Percentiles rank a stretch among this genome's conserved stretches.
These are phyloP conservation scores for Ophion slaviceki DNA, from an alignment of 2,888 invertebrate genomes.

Conservation along the genomic window DNA sequence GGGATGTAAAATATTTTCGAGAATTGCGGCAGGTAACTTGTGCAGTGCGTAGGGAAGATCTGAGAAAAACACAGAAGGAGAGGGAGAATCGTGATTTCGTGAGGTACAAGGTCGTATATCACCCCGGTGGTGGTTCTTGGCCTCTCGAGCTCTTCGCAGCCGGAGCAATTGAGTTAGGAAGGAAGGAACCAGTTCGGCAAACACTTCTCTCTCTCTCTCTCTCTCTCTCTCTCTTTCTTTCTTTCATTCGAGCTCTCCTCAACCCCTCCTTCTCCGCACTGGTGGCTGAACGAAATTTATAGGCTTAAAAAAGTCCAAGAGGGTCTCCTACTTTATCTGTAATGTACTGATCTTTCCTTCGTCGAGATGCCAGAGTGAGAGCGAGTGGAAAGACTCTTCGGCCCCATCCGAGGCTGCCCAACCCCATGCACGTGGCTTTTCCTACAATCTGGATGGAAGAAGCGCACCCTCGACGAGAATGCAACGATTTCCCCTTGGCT, in stretches of 20 bases:
- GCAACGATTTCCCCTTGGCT: slow-evolving; percentile 72
- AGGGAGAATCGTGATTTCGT: slow-evolving; percentile 66
- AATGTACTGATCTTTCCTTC: slow-evolving; percentile 83
- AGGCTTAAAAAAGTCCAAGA: slow-evolving; percentile 82
- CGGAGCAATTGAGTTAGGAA: slow-evolving; percentile 83
- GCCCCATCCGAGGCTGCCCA: slow-evolving; percentile 46
- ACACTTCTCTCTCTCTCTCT: slow-evolving; percentile 77
- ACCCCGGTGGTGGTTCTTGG: slow-evolving; percentile 70
- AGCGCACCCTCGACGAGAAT: slow-evolving; percentile 59
- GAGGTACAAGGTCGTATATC: slow-evolving; percentile 80
- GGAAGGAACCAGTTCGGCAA: slow-evolving; percentile 84
- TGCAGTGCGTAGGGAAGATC: slow-evolving; percentile 39
- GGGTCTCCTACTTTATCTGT: slow-evolving; percentile 82
- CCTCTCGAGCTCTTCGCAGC: slow-evolving; percentile 53
- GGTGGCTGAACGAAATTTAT: slow-evolving; percentile 78
- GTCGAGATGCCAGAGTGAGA: slow-evolving; percentile 70
- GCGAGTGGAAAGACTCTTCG: slow-evolving; percentile 21
- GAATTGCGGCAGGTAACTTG: slow-evolving; percentile 28
- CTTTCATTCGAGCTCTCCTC: slow-evolving; percentile 64
- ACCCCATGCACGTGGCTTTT: slow-evolving; percentile 61
- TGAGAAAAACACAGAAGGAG: slow-evolving; percentile 14
- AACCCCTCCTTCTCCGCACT: slow-evolving; percentile 57
- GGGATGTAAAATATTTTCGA: background rate
- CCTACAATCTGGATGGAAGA: slow-evolving; percentile 63
- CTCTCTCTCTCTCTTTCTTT: slow-evolving; percentile 67